A percentile compares a stretch with the other conserved stretches of the same genome.
Evolutionary conservation across 2,888 invertebrate species (phyloP).

Genomic region (Brachypterus glaber): DNA sequence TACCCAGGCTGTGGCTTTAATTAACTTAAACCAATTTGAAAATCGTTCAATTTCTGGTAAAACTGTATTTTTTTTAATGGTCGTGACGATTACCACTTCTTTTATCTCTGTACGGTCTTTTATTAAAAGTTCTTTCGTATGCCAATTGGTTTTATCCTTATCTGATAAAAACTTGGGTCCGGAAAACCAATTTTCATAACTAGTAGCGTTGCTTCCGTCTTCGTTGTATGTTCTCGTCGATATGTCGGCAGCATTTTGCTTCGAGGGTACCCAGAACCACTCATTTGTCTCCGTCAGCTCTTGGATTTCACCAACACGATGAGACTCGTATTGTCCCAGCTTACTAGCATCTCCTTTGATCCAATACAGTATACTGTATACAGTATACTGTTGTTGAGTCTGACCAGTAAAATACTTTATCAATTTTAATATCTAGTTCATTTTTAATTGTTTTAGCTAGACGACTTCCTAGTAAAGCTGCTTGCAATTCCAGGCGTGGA

Average conservation of each 20-base stretch:
- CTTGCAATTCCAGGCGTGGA: conserved; percentile 17
- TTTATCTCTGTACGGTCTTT: too few relatives aligned
- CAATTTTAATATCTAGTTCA: conserved; percentile 18
- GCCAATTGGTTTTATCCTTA: conserved; percentile 5
- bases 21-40: conserved; percentile 6
- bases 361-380: conserved; percentile 9
- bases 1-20: conserved; percentile 4
- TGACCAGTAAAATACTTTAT: conserved; percentile 15
- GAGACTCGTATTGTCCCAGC: conserved; percentile 12
- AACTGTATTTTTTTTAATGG: conserved; percentile 1
- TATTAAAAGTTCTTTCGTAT: background rate
- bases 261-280: conserved; percentile 19
- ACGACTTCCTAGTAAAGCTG: conserved; percentile 18
- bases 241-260: conserved; percentile 22
- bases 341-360: conserved; percentile 9
- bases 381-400: too few relatives aligned
- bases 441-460: too few relatives aligned
- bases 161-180: conserved; percentile 3
- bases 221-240: conserved; percentile 14
- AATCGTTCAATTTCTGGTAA: conserved; percentile 6
- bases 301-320: conserved; percentile 21
- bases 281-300: conserved; percentile 16
- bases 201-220: too few relatives aligned
- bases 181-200: conserved; percentile 4
- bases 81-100: too few relatives aligned